Base-by-base conservation (phyloP, 2,888 invertebrate genomes). In the Xylophagus ater region DNA sequence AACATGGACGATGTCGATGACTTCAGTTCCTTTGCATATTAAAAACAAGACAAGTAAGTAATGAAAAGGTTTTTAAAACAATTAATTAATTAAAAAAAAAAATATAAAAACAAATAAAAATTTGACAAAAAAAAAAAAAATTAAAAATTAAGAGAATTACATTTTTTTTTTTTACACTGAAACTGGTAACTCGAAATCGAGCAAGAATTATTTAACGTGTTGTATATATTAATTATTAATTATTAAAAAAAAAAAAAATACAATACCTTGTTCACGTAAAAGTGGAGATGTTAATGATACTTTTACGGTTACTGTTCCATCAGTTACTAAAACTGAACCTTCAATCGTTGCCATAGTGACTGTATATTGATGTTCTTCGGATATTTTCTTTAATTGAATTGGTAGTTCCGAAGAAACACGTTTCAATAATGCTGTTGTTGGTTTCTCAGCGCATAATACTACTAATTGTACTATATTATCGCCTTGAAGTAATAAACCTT, bases 371-470 rank as follows among this genome's bases (percentile, higher is more conserved):
- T 80, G 76, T 26, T 83, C 83, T 26, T 79, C 71, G 29, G 79
- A 75, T 15, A 84, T 78, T 50, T 68, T 68, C 53, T 76, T 76
- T 45, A 94, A 70, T 53, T 90, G 85, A 40, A 73, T 70, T 1
- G 90, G 90, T 57, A 96, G 69, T 54, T 84, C 78, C 49, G 82
- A 78, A 23, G 85, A 84, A 15, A 94, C 88, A 51, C 87, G 79
- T 59, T 88, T 82, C 45, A 98, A 72, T 50, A 96, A 71, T 34
- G 85, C 78, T 58, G 78, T 63, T 37, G 94, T 94, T 43, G 97
- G 97, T 52, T 92, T 89, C 63, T 92, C 90, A 41, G 89, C 83
- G 65, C 94, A 96, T 40, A 97, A 71, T 38, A 97, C 90, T 24
- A 97, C 96, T 46, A 97, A 72, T 51, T 92, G 82, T 40, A 97